Evolutionary conservation across 2,888 invertebrate species (phyloP).

Genomic region (Malthinus seriepunctatus): DNA sequence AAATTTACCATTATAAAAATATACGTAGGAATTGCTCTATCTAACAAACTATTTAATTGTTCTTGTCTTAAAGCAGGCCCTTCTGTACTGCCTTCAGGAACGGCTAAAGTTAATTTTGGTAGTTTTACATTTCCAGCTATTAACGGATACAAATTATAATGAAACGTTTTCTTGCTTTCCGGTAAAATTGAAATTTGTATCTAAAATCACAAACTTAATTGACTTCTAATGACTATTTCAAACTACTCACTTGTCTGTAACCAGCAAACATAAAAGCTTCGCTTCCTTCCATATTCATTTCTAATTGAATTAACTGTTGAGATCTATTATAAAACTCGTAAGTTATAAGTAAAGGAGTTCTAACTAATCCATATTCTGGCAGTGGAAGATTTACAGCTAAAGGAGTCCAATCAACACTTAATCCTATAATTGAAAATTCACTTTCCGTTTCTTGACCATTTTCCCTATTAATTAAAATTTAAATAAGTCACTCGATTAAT

Average conservation of each 20-base stretch:
- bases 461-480: slow-evolving; percentile 34
- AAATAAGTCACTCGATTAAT: not conserved
- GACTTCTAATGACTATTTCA: not conserved
- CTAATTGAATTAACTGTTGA: slow-evolving; percentile 70
- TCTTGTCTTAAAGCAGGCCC: slow-evolving; percentile 53
- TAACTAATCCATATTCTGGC: slow-evolving; percentile 77
- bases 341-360: slow-evolving; percentile 70
- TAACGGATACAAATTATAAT: slow-evolving; percentile 81
- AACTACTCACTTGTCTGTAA: slow-evolving; percentile 74
- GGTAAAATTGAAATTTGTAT: slow-evolving; percentile 64
- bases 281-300: slow-evolving; percentile 76
- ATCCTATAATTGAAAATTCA: slow-evolving; percentile 44
- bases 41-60: slow-evolving; percentile 60
- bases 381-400: slow-evolving; percentile 63
- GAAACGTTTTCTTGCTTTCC: slow-evolving; percentile 62
- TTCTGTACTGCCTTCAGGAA: slow-evolving; percentile 54
- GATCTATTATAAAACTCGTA: slow-evolving; percentile 76
- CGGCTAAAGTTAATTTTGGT: slow-evolving; percentile 62
- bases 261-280: slow-evolving; percentile 96
- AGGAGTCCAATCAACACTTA: slow-evolving; percentile 65
- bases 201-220: slow-evolving; percentile 33
- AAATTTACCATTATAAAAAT: slow-evolving; percentile 66
- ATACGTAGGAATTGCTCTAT: slow-evolving; percentile 65
- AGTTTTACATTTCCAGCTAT: slow-evolving; percentile 74
- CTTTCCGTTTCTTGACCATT: slow-evolving; percentile 43